A percentile compares a stretch with the other conserved stretches of the same genome.
Conservation (phyloP, 2,888 invertebrate genomes). For the Odontomyia ornata region DNA sequence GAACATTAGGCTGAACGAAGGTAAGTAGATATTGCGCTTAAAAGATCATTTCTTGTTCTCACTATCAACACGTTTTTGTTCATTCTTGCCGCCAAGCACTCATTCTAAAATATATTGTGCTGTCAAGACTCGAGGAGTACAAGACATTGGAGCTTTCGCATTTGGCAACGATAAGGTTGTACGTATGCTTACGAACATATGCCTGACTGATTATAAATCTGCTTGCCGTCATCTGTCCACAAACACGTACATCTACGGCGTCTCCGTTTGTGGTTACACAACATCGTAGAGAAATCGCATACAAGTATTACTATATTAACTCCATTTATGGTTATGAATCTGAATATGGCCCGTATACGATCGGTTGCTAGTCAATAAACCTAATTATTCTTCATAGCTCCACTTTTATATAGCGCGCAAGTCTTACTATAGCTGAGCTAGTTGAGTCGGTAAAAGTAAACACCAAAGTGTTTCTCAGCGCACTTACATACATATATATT, state of each 20-base stretch:
- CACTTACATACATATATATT: no score
- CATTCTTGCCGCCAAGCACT: not conserved
- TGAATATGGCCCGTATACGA: constrained; percentile 14
- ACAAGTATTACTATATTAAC: constrained; percentile 13
- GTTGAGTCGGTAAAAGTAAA: no score
- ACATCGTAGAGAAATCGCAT: not conserved
- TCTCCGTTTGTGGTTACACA: constrained; percentile 10
- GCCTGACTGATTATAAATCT: not conserved
- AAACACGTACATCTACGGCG: not conserved
- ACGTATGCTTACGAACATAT: not conserved
- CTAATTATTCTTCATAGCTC: not conserved
- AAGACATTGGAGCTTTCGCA: not conserved
- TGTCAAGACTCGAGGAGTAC: no score
- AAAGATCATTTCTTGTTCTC: no score
- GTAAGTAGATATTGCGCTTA: no score
- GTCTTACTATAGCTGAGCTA: no score
- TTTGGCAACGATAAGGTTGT: not conserved
- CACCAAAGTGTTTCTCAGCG: no score
- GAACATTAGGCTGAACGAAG: no score
- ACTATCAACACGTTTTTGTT: no score
- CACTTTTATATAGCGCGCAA: no score
- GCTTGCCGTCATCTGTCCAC: not conserved
- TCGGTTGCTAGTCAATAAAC: not conserved
- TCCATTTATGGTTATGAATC: constrained; percentile 27
- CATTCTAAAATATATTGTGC: no score